Conservation (phyloP, 2,888 invertebrate species). For the Aproaerema taeniolella region DNA sequence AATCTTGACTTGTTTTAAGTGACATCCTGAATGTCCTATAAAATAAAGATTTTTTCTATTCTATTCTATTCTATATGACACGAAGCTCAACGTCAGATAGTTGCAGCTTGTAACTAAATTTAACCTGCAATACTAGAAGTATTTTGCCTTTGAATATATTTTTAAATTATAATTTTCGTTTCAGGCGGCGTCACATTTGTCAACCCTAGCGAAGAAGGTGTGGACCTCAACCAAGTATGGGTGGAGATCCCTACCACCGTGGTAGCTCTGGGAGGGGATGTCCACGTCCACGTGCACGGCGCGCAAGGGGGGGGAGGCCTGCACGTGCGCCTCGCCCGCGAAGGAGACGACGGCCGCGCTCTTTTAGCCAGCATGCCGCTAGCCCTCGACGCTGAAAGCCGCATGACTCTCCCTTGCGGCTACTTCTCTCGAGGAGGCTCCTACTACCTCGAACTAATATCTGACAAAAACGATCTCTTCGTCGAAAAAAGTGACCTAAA, state of each 20-base stretch:
- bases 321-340: slow-evolving; percentile 64
- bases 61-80: too few species aligned
- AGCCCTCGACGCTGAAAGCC: slow-evolving; percentile 67
- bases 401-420: slow-evolving; percentile 81
- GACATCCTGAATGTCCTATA: too few species aligned
- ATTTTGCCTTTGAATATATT: too few species aligned
- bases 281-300: slow-evolving; percentile 82
- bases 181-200: slow-evolving; percentile 58
- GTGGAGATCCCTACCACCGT: slow-evolving; percentile 85
- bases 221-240: slow-evolving; percentile 68
- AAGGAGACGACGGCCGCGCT: slow-evolving; percentile 63
- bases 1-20: too few species aligned
- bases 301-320: slow-evolving; percentile 50
- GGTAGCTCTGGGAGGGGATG: slow-evolving; percentile 87
- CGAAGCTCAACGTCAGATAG: too few species aligned
- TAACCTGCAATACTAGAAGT: too few species aligned
- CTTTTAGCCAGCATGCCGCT: slow-evolving; percentile 66
- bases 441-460: slow-evolving; percentile 63
- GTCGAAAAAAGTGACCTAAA: slow-evolving; percentile 40
- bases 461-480: slow-evolving; percentile 48
- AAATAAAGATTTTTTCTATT: too few species aligned
- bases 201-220: slow-evolving; percentile 56
- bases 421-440: slow-evolving; percentile 85
- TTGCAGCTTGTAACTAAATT: too few species aligned
- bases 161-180: slow-evolving; percentile 23